Conservation (phyloP, 1,140 invertebrate genomes). For the Brachionus plicatilis region DNA sequence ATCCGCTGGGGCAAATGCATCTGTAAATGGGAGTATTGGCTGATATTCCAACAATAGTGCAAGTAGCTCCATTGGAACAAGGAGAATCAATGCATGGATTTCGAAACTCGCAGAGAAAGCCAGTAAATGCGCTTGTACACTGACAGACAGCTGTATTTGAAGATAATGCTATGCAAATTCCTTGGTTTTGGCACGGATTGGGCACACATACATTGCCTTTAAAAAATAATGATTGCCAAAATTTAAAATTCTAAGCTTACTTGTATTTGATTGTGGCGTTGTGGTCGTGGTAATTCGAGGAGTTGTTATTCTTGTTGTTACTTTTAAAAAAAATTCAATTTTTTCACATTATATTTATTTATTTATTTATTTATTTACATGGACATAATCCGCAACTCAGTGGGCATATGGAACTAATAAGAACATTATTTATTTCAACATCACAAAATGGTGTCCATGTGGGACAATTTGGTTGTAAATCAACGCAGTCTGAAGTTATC, state of each 20-base stretch:
- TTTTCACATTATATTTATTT: too few species aligned
- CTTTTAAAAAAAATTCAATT: too few species aligned
- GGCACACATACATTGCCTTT: constrained; percentile 41
- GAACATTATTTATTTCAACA: not conserved
- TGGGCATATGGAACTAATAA: not conserved
- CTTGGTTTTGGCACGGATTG: constrained; percentile 49
- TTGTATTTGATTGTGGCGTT: not conserved
- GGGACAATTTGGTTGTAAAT: not conserved
- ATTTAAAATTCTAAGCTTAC: not conserved
- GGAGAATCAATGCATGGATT: constrained; percentile 39
- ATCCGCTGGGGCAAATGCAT: constrained; percentile 1
- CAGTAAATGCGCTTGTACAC: constrained; percentile 46
- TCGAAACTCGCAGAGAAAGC: constrained; percentile 50
- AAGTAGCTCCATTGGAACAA: constrained; percentile 40
- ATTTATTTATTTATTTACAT: not conserved
- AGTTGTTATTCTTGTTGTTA: not conserved
- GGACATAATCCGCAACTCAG: not conserved
- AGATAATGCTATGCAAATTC: constrained; percentile 43
- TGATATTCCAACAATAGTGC: not conserved
- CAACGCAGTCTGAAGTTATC: not conserved
- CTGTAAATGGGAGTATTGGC: not conserved
- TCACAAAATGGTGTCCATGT: not conserved
- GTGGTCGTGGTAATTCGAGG: not conserved
- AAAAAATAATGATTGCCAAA: not conserved
- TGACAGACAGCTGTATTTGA: constrained; percentile 41